These are phyloP conservation scores for Cydia amplana DNA, from an alignment of 1,140 invertebrate species.

Conservation along the genomic window DNA sequence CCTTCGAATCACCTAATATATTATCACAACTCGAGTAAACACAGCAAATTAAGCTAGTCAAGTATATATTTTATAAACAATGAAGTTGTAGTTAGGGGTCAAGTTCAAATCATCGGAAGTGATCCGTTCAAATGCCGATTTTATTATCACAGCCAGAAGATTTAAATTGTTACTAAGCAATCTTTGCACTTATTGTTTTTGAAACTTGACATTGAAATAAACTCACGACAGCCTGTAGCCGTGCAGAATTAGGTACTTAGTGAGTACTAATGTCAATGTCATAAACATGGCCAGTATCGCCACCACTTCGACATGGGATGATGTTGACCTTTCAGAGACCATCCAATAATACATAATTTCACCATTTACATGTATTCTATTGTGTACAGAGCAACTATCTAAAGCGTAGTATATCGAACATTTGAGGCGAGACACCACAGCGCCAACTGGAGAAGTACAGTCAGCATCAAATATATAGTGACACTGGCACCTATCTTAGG, in stretches of 20 bases:
- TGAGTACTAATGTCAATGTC: constrained; percentile 1
- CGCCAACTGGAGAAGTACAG: no score
- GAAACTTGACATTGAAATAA: neutral
- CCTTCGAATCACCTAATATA: no score
- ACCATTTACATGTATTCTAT: neutral
- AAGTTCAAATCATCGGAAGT: no score
- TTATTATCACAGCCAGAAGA: no score
- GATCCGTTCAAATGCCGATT: no score
- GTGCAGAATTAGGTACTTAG: neutral
- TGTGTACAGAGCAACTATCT: neutral
- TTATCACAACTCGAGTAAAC: no score
- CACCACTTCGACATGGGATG: constrained; percentile 1
- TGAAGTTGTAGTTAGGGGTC: no score
- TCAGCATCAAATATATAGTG: no score
- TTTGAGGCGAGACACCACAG: neutral
- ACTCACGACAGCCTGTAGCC: neutral
- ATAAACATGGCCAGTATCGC: neutral
- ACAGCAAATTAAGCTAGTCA: no score
- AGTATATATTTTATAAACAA: no score
- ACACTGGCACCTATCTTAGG: no score
- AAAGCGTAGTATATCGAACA: neutral
- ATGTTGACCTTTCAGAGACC: neutral
- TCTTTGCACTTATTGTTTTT: neutral
- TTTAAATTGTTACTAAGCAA: no score
- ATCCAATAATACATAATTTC: constrained; percentile 6